A percentile compares a stretch with the other conserved stretches of the same genome.
These are phyloP conservation scores for Tetraodon nigroviridis DNA, from an alignment of 2,113 vertebrate species.

Conservation along the genomic window DNA sequence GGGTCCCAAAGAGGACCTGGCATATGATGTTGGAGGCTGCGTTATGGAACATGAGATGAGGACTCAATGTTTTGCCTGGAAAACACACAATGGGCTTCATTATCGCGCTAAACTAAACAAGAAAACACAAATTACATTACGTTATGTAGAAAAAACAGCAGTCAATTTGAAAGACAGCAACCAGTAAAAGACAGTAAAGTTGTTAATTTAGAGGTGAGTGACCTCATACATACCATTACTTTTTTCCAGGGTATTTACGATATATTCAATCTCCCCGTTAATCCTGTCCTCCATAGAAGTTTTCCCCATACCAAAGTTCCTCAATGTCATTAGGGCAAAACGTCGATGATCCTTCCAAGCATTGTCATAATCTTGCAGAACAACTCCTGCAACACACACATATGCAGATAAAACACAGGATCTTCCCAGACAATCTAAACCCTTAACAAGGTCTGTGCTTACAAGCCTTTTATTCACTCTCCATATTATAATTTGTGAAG, in stretches of 20 bases:
- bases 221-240: constrained; percentile 33
- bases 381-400: constrained; percentile 61
- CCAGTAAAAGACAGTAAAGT: neutral
- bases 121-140: neutral
- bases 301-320: constrained; percentile 82
- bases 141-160: neutral
- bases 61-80: constrained; percentile 51
- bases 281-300: constrained; percentile 77
- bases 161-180: too few species aligned
- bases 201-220: neutral
- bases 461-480: too few species aligned
- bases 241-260: constrained; percentile 31
- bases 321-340: constrained; percentile 75
- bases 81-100: neutral
- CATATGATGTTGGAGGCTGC: constrained; percentile 75
- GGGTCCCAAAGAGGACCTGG: constrained; percentile 69
- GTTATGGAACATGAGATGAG: constrained; percentile 62
- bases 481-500: too few species aligned
- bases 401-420: neutral
- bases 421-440: too few species aligned
- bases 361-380: constrained; percentile 53
- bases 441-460: too few species aligned
- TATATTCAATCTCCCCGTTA: constrained; percentile 61
- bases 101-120: neutral
- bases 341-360: constrained; percentile 76